Evolutionary conservation across 1,140 invertebrate species (phyloP), one percentile per base, ranked within the genome.

Genomic region (Drosophila orena): DNA sequence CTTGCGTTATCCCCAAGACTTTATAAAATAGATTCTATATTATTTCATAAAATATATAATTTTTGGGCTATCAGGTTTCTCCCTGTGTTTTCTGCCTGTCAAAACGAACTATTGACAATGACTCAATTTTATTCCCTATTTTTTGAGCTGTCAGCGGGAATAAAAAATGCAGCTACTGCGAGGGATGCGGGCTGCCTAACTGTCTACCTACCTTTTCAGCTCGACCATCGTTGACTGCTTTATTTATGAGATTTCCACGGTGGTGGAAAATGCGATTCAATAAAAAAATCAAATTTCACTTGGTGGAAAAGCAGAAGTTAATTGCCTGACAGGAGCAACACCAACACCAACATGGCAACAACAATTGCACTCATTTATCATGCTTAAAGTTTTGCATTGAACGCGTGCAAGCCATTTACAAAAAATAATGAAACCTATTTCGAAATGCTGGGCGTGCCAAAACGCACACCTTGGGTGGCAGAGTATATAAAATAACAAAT

Each of bases 321-420:
- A 86, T 88, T 86, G 81, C 60, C 75, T 56, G 65, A 84, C 61
- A 65, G 54, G 47, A 59, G 64, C 60, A 73, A 81, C 55, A 62
- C 56, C 58, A 46, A 55, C 37, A 30, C 27, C 24, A 24, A 24
- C 24, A 20, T 50, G 14, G 43, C 34, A 50, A 47, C 44, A 64
- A 64, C 59, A 76, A 72, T 46, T 62, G 58, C 58, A 75, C 57
- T 88, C 83, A 86, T 88, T 88, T 88, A 86, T 88, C 83, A 86
- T 81, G 76, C 79, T 88, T 81, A 81, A 88, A 79, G 79, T 86
- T 88, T 68, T 88, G 83, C 83, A 86, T 86, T 75, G 75, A 72
- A 59, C 72, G 81, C 78, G 77, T 81, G 81, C 78, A 81, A 77
- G 85, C 83, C 81, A 86, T 85, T 86, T 85, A 61, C 58, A 58